Evolutionary conservation across 2,797 vertebrate species (phyloP).

Genomic region (Falco novaeseelandiae): DNA sequence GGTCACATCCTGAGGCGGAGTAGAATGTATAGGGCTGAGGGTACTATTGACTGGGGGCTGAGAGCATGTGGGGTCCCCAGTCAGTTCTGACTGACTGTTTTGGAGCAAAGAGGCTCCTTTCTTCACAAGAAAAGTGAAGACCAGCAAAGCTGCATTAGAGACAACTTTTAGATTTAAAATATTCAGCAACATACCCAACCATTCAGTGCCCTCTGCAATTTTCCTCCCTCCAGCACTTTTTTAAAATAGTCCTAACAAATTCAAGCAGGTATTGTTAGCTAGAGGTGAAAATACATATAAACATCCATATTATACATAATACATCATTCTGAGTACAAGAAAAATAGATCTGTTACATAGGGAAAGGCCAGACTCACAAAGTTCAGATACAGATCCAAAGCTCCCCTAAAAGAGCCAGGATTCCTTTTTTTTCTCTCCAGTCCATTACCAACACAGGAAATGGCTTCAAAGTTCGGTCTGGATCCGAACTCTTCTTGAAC

Average conservation of each 20-base stretch:
- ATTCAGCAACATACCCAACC: neutral
- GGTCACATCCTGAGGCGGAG: neutral
- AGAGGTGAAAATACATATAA: constrained; percentile 56
- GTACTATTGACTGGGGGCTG: neutral
- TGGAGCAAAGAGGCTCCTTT: neutral
- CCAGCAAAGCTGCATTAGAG: neutral
- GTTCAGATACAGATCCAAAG: constrained; percentile 26
- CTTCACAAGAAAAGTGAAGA: neutral
- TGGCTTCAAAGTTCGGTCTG: neutral
- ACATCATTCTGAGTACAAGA: constrained; percentile 24
- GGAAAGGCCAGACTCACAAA: neutral
- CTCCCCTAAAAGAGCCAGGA: neutral
- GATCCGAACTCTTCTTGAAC: constrained; percentile 56
- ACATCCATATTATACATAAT: constrained; percentile 13
- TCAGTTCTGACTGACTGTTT: neutral
- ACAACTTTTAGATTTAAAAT: constrained; percentile 13
- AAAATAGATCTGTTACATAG: neutral
- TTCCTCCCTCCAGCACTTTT: constrained; percentile 41
- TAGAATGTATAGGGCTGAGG: neutral
- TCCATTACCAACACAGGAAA: constrained; percentile 26
- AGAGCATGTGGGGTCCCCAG: neutral
- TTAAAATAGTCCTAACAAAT: constrained; percentile 29
- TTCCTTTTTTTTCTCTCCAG: neutral
- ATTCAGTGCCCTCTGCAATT: neutral
- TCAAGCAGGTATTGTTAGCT: constrained; percentile 50